These are phyloP conservation scores for Stichodactyla helianthus DNA, from an alignment of 64 coral and sea anemone species.

Conservation along the genomic window DNA sequence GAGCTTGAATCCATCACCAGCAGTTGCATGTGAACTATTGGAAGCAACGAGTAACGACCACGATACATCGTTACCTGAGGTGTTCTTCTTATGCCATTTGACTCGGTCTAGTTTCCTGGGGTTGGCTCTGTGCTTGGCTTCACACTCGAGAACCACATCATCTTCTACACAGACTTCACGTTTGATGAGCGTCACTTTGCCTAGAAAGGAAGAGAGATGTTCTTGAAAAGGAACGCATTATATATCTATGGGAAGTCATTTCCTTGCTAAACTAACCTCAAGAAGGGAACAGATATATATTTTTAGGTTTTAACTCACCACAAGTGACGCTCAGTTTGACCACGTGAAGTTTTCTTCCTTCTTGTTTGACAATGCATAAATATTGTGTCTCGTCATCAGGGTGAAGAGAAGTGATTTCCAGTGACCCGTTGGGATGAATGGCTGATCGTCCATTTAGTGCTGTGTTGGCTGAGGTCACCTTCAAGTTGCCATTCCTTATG, in stretches of 20 bases:
- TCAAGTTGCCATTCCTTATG: neutral
- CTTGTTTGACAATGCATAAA: neutral
- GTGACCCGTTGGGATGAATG: neutral
- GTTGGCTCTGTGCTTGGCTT: neutral
- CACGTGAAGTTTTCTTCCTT: neutral
- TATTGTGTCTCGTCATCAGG: conserved; percentile 11
- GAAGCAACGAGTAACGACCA: conserved; percentile 6
- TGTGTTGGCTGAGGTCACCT: neutral
- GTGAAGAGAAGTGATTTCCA: neutral
- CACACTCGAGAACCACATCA: neutral
- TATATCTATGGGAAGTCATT: neutral
- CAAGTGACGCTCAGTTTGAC: conserved; percentile 11
- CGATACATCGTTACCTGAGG: neutral
- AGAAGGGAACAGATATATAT: neutral
- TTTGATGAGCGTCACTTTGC: neutral
- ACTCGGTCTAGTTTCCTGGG: neutral
- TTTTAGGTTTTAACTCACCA: neutral
- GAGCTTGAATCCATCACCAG: neutral
- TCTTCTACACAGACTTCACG: conserved; percentile 8
- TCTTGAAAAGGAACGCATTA: neutral
- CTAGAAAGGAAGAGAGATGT: neutral
- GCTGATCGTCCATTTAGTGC: neutral
- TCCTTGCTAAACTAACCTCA: too few relatives aligned
- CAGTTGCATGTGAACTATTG: neutral
- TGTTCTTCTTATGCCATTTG: conserved; percentile 12